Evolutionary conservation across 2,113 vertebrate species (phyloP), one percentile per base, ranked within the genome.

Genomic region (Corvus moneduloides): DNA sequence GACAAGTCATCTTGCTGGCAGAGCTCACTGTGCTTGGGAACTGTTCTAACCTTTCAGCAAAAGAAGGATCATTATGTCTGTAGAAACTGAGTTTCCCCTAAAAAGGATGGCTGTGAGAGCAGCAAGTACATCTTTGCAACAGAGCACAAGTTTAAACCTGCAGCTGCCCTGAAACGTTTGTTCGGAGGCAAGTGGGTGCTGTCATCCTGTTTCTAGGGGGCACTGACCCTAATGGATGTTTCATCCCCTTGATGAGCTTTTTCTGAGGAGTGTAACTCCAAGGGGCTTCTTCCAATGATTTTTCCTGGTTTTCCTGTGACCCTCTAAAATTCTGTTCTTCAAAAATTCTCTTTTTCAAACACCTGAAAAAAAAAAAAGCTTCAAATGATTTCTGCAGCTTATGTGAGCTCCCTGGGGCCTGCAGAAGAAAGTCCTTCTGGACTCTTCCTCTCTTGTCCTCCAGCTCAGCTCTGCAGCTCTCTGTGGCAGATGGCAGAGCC

Each of bases 401-500:
- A n/a, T 1, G 1, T 63, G 80, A 84, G 16, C n/a, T 94, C 89
- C 35, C 72, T 2, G 4, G 59, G 43, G 43, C 68, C 59, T 74
- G 59, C 88, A 94, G 63, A 92, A 90, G 75, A 84, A 74, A 81
- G 33, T 80, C 43, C 43, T 90, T 90, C 76, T 93, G 43, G 72
- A 89, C 12, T 87, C 27, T 87, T 87, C n/a, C 64, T 74, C 69
- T 22, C 51, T 78, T 4, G 8, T 84, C 84, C 74, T 93, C 78
- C 58, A 96, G 79, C 77, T 93, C 81, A 87, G 90, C 78, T 94
- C 84, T 89, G 73, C 82, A 90, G 79, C 43, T 90, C 72, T 22
- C 52, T 33, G 39, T 90, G 68, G 76, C 96, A 97, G 96, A 97
- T 93, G 96, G 92, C 80, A 92, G 59, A 90, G 46, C 39, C 68